Conservation (phyloP, 1,140 invertebrate species). For the Zelostemma sp. region DNA sequence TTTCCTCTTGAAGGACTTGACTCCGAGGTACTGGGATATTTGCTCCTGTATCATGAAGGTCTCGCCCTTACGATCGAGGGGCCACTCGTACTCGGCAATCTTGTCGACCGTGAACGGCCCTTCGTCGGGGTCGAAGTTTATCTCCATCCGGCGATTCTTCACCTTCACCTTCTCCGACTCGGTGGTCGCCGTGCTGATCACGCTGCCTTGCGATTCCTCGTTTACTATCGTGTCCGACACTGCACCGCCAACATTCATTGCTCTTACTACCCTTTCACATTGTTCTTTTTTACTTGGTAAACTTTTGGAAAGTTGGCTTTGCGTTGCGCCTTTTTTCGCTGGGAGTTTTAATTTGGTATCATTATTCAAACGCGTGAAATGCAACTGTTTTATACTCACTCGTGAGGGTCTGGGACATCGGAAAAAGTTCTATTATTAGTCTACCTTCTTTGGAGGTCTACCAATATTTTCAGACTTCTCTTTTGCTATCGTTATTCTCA, state of each 20-base stretch:
- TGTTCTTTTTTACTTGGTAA: too few relatives aligned
- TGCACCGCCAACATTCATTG: background rate
- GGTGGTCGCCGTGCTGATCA: constrained; percentile 78
- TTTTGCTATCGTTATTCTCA: constrained; percentile 37
- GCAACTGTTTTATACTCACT: constrained; percentile 31
- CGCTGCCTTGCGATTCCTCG: constrained; percentile 84
- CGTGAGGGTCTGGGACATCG: constrained; percentile 47
- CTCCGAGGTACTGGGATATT: constrained; percentile 90
- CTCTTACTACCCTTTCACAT: too few relatives aligned
- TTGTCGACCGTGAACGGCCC: constrained; percentile 85
- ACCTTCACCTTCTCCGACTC: constrained; percentile 77
- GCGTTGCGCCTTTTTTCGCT: background rate
- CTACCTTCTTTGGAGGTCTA: constrained; percentile 61
- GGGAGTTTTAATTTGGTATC: background rate
- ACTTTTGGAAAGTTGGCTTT: too few relatives aligned
- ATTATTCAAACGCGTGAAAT: constrained; percentile 32
- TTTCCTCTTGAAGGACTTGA: constrained; percentile 96
- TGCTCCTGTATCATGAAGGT: constrained; percentile 92
- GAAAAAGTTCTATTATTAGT: constrained; percentile 68
- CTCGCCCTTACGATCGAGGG: constrained; percentile 79
- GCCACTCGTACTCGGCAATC: constrained; percentile 96
- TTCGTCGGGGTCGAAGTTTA: constrained; percentile 77
- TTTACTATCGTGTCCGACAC: constrained; percentile 74
- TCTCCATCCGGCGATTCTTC: constrained; percentile 80
- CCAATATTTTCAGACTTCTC: constrained; percentile 58